phyloP scores from a whole-genome alignment of 2,888 invertebrate species.

The Augochlorella aurata region DNA sequence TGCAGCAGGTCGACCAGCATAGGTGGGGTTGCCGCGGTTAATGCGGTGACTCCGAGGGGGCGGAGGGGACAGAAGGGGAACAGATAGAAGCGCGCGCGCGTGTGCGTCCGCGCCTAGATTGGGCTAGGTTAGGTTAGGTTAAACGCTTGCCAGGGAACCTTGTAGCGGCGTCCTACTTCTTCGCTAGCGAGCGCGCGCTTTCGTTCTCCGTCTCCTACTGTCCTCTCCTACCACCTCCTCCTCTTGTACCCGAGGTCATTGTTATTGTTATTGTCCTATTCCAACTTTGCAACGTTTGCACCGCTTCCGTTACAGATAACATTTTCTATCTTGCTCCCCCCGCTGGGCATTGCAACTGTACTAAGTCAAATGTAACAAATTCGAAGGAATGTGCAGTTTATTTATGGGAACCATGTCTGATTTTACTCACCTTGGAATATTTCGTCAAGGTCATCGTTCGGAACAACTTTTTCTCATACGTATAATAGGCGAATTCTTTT shows the following conservation, averaged over 20 bases:
- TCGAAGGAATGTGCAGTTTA: no score
- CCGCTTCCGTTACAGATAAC: neutral
- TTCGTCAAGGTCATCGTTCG: no score
- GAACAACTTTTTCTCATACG: no score
- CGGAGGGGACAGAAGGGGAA: slow-evolving; percentile 19
- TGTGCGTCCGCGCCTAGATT: slow-evolving; percentile 62
- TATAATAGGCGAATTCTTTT: no score
- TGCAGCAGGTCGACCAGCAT: slow-evolving; percentile 60
- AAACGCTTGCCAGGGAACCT: slow-evolving; percentile 66
- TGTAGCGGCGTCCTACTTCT: slow-evolving; percentile 69
- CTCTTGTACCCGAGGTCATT: slow-evolving; percentile 21
- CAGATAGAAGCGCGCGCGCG: slow-evolving; percentile 60
- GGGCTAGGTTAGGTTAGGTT: slow-evolving; percentile 68
- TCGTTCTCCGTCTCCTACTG: slow-evolving; percentile 55
- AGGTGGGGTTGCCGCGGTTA: slow-evolving; percentile 64
- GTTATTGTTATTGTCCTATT: slow-evolving; percentile 40
- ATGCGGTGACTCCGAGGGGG: slow-evolving; percentile 32
- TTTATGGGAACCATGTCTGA: no score
- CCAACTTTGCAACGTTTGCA: slow-evolving; percentile 11
- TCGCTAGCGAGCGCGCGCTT: slow-evolving; percentile 54
- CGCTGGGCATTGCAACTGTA: neutral
- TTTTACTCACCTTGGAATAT: no score
- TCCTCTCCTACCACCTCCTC: slow-evolving; percentile 34
- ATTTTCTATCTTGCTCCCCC: neutral
- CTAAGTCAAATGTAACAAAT: no score